Base-by-base conservation (phyloP, 2,888 invertebrate genomes). In the Trachelus stipa region DNA sequence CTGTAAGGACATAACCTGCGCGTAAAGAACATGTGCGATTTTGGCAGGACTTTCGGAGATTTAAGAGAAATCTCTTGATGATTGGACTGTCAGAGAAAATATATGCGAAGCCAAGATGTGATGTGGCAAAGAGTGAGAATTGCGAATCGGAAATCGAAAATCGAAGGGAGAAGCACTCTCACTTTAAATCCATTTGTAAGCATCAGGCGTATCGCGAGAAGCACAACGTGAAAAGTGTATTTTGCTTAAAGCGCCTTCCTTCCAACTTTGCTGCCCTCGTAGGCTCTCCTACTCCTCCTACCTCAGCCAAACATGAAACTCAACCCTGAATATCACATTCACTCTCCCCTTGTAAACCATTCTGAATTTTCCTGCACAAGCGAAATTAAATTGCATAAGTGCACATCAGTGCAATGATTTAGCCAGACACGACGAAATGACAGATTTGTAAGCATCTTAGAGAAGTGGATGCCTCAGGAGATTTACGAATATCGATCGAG, bases 171-270 rank as follows among this genome's bases (percentile, higher is more conserved):
- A 69, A 73, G 40, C 69, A 75, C 73, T 74, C 35, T 69, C 75
- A 40, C 77, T 75, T 77, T 71, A 77, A 77, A 77, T 75, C 75
- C 77, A 77, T 77, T 77, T 75, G 77, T 77, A 77, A 68, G 77
- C 77, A 77, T 77, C 77, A 71, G 68, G 69, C 77, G 77, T 71
- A 31, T 34, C 74, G 73, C 73, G 68, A 34, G 34, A 34, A 37
- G 23, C 40, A 56, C 23, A 56, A 56, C 6, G 40, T 56, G 71
- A 31, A 71, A 71, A 71, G 71, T 30, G 71, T 31, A 71, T 71
- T 71, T 71, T 71, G 35, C 73, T 33, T n/a, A 33, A 31, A 33
- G 35, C 34, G 12, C n/a, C 37, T 71, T 69, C 69, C n/a, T 34
- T 33, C 69, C 30, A 76, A 9, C 40, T 56, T 40, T 56, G 40